phyloP scores from a whole-genome alignment of 2,113 vertebrate genomes.

The Lepidothrix coronata region DNA sequence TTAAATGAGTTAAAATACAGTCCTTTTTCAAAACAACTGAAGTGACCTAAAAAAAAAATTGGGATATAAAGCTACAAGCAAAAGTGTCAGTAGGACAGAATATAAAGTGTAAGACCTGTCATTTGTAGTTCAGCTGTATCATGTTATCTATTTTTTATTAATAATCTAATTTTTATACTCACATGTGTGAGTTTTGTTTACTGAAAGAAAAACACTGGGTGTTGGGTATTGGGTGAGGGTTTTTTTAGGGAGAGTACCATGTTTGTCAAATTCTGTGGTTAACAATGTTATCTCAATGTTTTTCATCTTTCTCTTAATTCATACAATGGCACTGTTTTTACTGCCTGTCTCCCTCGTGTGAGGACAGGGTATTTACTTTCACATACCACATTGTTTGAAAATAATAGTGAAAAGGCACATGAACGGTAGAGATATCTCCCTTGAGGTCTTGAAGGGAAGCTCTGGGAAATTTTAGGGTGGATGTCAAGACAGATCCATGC shows the following conservation, averaged over 20 bases:
- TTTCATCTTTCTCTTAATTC: background rate
- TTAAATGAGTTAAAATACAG: background rate
- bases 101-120: background rate
- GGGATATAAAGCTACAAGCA: background rate
- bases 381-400: background rate
- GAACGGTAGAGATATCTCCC: conserved; percentile 4
- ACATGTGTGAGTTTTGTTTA: background rate
- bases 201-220: background rate
- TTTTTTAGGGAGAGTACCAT: background rate
- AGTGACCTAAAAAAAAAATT: background rate
- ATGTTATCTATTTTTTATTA: background rate
- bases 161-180: background rate
- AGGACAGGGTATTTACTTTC: background rate
- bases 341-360: background rate
- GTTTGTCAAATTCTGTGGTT: background rate
- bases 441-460: background rate
- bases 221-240: background rate
- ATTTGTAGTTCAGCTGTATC: background rate
- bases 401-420: background rate
- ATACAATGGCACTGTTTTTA: background rate
- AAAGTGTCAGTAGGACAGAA: background rate
- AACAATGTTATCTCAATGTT: background rate
- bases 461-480: conserved; percentile 16
- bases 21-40: background rate
- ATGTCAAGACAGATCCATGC: conserved; percentile 8